Conservation (phyloP, 2,113 vertebrate genomes). For the Turdus rufiventris region DNA sequence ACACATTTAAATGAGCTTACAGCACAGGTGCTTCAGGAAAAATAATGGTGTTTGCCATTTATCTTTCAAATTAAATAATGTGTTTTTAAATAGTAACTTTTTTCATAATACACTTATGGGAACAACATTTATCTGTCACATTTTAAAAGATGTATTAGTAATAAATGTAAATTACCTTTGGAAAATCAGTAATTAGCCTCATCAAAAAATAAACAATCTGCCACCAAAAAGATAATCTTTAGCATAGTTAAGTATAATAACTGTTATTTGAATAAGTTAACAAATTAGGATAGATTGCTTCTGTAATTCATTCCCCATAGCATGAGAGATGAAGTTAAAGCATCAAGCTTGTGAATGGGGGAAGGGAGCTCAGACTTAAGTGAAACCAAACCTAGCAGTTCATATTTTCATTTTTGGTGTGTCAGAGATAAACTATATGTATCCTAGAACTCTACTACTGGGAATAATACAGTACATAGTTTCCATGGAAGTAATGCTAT, state of each 20-base stretch:
- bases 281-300: conserved; percentile 85
- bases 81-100: conserved; percentile 88
- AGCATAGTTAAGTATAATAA: conserved; percentile 86
- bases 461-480: conserved; percentile 26
- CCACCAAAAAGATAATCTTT: conserved; percentile 87
- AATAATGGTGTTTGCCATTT: conserved; percentile 86
- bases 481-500: not conserved
- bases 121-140: conserved; percentile 87
- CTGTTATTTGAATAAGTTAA: conserved; percentile 87
- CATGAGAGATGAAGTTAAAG: conserved; percentile 78
- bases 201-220: conserved; percentile 88
- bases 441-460: conserved; percentile 11
- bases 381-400: conserved; percentile 51
- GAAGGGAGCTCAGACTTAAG: conserved; percentile 56
- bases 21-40: conserved; percentile 79
- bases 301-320: conserved; percentile 84
- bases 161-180: conserved; percentile 87
- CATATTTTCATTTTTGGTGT: conserved; percentile 41
- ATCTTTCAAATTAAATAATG: conserved; percentile 87
- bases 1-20: conserved; percentile 82
- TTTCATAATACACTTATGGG: conserved; percentile 85
- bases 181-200: conserved; percentile 86
- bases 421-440: conserved; percentile 34
- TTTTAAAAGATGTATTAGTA: conserved; percentile 86
- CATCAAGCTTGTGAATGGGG: conserved; percentile 64